Conservation (phyloP, 2,888 invertebrate genomes). For the Plagiodera versicolora region DNA sequence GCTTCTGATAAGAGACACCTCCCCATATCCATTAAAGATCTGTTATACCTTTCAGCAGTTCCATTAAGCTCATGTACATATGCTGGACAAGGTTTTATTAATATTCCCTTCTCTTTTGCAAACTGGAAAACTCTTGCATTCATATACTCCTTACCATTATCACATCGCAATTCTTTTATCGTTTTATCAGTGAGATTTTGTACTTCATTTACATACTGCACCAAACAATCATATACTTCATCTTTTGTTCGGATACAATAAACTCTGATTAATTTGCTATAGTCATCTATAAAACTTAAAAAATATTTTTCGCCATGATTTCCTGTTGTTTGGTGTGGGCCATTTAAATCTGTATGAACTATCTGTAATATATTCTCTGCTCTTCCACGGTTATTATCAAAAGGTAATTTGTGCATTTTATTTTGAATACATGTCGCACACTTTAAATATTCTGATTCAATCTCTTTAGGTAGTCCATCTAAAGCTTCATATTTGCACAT, state of each 20-base stretch:
- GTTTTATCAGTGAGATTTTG: slow-evolving; percentile 4
- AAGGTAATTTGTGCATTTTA: slow-evolving; percentile 38
- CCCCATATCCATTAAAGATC: slow-evolving; percentile 15
- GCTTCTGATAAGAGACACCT: slow-evolving; percentile 15
- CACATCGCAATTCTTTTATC: slow-evolving; percentile 8
- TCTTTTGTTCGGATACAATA: slow-evolving; percentile 1
- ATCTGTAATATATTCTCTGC: slow-evolving; percentile 34
- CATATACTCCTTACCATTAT: slow-evolving; percentile 10
- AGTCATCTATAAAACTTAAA: slow-evolving; percentile 12
- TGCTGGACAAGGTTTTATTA: slow-evolving; percentile 6
- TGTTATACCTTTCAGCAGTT: slow-evolving; percentile 16
- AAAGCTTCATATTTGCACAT: slow-evolving; percentile 28
- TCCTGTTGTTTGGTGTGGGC: slow-evolving; percentile 22
- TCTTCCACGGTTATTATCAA: slow-evolving; percentile 32
- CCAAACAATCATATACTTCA: slow-evolving; percentile 1
- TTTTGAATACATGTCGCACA: slow-evolving; percentile 35
- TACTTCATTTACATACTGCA: slow-evolving; percentile 4
- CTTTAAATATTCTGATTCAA: slow-evolving; percentile 32
- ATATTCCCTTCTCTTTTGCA: slow-evolving; percentile 10
- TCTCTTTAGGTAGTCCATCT: slow-evolving; percentile 27
- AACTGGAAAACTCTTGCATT: slow-evolving; percentile 4
- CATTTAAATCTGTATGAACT: no score
- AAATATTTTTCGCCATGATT: no score
- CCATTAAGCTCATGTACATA: slow-evolving; percentile 18
- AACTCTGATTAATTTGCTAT: slow-evolving; percentile 5